Percentiles rank a stretch among this genome's conserved stretches.
Conservation (phyloP, 2,888 invertebrate genomes). For the Salpingus planirostris region DNA sequence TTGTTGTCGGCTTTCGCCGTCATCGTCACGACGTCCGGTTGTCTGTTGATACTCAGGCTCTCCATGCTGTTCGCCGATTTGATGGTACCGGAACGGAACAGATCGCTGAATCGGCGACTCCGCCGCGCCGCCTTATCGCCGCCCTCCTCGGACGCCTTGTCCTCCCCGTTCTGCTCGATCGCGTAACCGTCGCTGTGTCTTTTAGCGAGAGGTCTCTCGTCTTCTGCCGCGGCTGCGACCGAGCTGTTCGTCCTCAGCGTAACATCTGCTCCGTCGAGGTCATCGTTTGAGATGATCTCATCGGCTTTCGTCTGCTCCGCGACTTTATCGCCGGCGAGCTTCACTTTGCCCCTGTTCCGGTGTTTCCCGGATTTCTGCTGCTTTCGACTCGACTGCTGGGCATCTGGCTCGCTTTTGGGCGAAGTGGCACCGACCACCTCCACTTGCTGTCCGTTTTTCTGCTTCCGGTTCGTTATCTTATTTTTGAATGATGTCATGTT, state of each 20-base stretch:
- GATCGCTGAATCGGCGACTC: slow-evolving; percentile 35
- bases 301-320: slow-evolving; percentile 1
- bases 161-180: slow-evolving; percentile 22
- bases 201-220: slow-evolving; percentile 20
- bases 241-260: slow-evolving; percentile 24
- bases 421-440: slow-evolving; percentile 4
- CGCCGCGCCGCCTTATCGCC: slow-evolving; percentile 22
- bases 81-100: slow-evolving; percentile 27
- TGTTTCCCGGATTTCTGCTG: slow-evolving; percentile 21
- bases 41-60: slow-evolving; percentile 24
- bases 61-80: slow-evolving; percentile 29
- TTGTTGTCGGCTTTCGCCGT: slow-evolving; percentile 16
- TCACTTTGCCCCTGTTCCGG: slow-evolving; percentile 22
- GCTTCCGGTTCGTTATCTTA: slow-evolving; percentile 40
- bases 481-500: slow-evolving; percentile 40
- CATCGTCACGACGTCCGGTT: slow-evolving; percentile 14
- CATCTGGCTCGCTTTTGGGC: slow-evolving; percentile 12
- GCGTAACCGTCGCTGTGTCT: slow-evolving; percentile 40
- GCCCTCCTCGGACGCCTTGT: slow-evolving; percentile 23
- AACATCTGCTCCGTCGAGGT: slow-evolving; percentile 23
- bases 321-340: slow-evolving; percentile 10
- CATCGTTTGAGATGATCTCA: slow-evolving; percentile 19
- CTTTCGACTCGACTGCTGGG: slow-evolving; percentile 16
- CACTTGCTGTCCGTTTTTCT: slow-evolving; percentile 31
- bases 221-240: slow-evolving; percentile 11